Percentiles rank a stretch among this genome's conserved stretches.
phyloP scores from a whole-genome alignment of 2,888 invertebrate species.

The Muschampia plurimacula region DNA sequence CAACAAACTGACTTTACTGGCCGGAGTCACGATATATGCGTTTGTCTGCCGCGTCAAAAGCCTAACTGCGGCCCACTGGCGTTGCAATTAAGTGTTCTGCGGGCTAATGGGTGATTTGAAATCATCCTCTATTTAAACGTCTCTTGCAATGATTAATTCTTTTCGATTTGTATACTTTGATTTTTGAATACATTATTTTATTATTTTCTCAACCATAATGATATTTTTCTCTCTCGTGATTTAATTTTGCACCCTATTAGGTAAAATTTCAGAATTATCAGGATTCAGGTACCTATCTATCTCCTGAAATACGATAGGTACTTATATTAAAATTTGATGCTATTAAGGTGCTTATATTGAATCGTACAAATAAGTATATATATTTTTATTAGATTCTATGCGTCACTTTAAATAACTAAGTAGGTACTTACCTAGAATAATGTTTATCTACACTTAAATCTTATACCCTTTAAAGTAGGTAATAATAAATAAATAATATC shows the following conservation, averaged over 20 bases:
- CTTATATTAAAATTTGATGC: too few relatives aligned
- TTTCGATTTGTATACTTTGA: conserved; percentile 31
- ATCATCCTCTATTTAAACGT: conserved; percentile 47
- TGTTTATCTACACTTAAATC: too few relatives aligned
- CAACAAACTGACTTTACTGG: conserved; percentile 85
- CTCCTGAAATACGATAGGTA: too few relatives aligned
- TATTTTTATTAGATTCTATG: too few relatives aligned
- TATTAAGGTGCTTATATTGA: neutral
- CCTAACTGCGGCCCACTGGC: conserved; percentile 79
- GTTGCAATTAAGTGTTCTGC: conserved; percentile 77
- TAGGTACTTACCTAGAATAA: too few relatives aligned
- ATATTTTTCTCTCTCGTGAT: too few relatives aligned
- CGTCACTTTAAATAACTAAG: too few relatives aligned
- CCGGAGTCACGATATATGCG: conserved; percentile 84
- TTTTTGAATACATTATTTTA: conserved; percentile 29
- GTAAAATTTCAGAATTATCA: too few relatives aligned
- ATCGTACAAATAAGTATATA: too few relatives aligned
- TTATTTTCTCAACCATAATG: neutral
- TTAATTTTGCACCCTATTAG: too few relatives aligned
- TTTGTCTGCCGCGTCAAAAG: conserved; percentile 83
- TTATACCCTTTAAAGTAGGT: too few relatives aligned
- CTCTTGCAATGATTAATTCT: conserved; percentile 39
- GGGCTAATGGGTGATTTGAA: conserved; percentile 75
- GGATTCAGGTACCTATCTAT: too few relatives aligned
- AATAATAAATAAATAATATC: neutral